A percentile compares a stretch with the other conserved stretches of the same genome.
Evolutionary conservation across 2,113 vertebrate species (phyloP).

Genomic region (Haemorhous mexicanus): DNA sequence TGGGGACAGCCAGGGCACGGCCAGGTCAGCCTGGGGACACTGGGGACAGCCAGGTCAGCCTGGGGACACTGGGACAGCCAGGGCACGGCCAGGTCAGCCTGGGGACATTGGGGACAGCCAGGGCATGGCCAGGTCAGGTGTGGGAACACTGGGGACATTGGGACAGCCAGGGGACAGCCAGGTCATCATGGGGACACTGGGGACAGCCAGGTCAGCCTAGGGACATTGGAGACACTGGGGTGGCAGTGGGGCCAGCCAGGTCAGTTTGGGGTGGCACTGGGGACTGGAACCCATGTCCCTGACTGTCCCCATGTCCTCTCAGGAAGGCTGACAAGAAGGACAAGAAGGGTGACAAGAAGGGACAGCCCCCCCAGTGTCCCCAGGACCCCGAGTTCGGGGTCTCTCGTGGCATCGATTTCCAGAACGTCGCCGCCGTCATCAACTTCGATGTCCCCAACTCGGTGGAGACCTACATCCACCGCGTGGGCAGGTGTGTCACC

Average conservation of each 20-base stretch:
- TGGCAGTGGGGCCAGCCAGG: too few relatives aligned
- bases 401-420: slow-evolving; percentile 92
- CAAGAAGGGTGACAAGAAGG: background rate
- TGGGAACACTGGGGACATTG: too few relatives aligned
- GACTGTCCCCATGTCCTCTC: background rate
- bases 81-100: too few relatives aligned
- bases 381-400: slow-evolving; percentile 83
- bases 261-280: background rate
- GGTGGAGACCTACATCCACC: slow-evolving; percentile 86
- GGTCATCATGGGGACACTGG: background rate
- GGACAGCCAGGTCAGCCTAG: background rate
- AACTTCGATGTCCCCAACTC: slow-evolving; percentile 88
- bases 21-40: too few relatives aligned
- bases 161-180: too few relatives aligned
- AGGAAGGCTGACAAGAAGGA: background rate
- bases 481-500: slow-evolving; percentile 82
- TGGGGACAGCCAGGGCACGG: too few relatives aligned
- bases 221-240: background rate
- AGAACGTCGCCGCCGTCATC: slow-evolving; percentile 85
- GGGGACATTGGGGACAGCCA: too few relatives aligned
- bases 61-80: too few relatives aligned
- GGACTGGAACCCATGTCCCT: background rate
- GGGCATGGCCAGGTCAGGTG: too few relatives aligned
- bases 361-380: background rate
- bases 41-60: too few relatives aligned